phyloP scores from a whole-genome alignment of 2,113 vertebrate species.

The Toxotes chatareus region DNA sequence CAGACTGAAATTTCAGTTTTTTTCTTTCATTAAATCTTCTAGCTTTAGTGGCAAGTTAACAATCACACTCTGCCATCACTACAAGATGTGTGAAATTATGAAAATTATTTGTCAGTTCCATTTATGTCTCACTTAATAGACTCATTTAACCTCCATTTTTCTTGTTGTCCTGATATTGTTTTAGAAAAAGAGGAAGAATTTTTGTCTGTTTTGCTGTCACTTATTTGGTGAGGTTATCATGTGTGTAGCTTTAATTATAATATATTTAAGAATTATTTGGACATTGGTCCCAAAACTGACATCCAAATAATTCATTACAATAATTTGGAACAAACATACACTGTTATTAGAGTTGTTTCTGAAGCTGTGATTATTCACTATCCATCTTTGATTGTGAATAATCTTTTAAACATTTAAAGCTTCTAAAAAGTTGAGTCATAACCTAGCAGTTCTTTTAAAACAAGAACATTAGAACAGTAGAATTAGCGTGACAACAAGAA shows the following conservation, averaged over 20 bases:
- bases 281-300: neutral
- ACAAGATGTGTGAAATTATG: neutral
- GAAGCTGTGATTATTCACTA: neutral
- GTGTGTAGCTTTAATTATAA: neutral
- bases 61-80: neutral
- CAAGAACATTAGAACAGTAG: neutral
- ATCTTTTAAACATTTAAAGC: neutral
- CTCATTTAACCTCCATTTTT: neutral
- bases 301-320: neutral
- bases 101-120: neutral
- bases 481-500: constrained; percentile 15
- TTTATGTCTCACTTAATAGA: neutral
- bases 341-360: neutral
- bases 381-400: constrained; percentile 3
- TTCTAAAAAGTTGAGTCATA: neutral
- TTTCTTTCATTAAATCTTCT: neutral
- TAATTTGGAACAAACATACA: neutral
- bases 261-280: neutral
- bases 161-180: neutral
- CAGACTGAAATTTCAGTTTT: too few relatives aligned
- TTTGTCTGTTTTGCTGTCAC: neutral
- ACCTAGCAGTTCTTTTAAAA: constrained; percentile 4
- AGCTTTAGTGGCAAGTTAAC: neutral
- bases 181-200: too few relatives aligned
- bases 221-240: neutral